Base-by-base conservation (phyloP, 2,113 vertebrate species). In the Ptilorrhoa leucosticta region DNA sequence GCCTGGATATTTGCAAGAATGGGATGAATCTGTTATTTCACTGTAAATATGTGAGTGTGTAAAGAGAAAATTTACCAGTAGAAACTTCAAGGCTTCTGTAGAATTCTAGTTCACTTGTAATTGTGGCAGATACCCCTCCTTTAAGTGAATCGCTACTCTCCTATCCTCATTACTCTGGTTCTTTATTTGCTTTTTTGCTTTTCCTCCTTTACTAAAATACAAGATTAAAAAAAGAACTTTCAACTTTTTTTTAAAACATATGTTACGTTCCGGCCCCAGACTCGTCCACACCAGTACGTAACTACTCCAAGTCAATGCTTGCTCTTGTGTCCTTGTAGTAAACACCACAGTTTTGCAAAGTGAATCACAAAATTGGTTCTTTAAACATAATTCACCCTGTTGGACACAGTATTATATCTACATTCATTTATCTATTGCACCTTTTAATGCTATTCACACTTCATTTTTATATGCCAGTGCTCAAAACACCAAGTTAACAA, bases 381-480 rank as follows among this genome's bases (percentile, higher is more conserved):
- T 70, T 69, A 82, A 42, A 61, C 51, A 35, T 78, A 96, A 75
- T 53, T 92, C 40, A 71, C 77, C 64, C 90, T 94, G 65, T 91
- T 92, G 88, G 88, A 96, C 91, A 91, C 76, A 83, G 61, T 75
- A 72, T 96, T 94, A 31, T 83, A 91, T 75, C 90, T 95, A 96
- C 92, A 93, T 92, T 96, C 91, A 89, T 96, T 94, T 97, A 95
- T 96, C 88, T 97, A 97, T 92, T 97, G 97, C 96, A 97, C 93
- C 83, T 91, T 79, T 93, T 75, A 95, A 75, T 96, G 70, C 94
- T 97, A 97, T 77, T 96, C 89, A 97, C 75, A 80, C 86, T 93
- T 93, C 78, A 85, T 89, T 97, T 95, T 97, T 94, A 88, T 81
- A 79, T 96, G 90, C 96, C 85, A 96, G 94, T 95, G 91, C 93